phyloP scores from a whole-genome alignment of 2,797 vertebrate genomes.

The Thamnophis elegans region DNA sequence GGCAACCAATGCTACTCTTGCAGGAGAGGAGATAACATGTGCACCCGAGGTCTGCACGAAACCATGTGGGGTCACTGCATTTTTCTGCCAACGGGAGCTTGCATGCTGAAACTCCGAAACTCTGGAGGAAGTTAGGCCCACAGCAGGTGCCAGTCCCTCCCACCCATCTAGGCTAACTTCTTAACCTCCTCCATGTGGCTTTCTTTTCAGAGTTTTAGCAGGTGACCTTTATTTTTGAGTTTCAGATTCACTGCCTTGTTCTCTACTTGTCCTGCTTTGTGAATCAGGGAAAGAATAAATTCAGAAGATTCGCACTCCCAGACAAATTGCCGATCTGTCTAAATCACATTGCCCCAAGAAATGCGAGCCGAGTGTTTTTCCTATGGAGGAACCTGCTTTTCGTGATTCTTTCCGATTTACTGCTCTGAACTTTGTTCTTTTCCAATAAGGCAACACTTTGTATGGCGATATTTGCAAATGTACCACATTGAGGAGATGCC shows the following conservation, averaged over 20 bases:
- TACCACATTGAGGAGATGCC: not conserved
- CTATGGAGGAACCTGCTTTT: not conserved
- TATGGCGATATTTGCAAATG: not conserved
- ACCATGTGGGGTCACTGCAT: too few relatives aligned
- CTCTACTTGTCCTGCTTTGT: not conserved
- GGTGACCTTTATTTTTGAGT: not conserved
- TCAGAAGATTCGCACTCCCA: not conserved
- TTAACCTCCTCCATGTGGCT: not conserved
- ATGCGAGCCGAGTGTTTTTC: not conserved
- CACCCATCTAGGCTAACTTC: not conserved
- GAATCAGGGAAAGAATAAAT: not conserved
- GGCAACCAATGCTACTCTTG: too few relatives aligned
- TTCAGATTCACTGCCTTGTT: not conserved
- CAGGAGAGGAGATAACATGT: too few relatives aligned
- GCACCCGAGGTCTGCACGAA: too few relatives aligned
- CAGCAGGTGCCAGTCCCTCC: not conserved
- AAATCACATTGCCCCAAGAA: not conserved
- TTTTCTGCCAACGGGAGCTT: too few relatives aligned
- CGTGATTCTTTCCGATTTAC: too few relatives aligned
- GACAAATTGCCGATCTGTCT: not conserved
- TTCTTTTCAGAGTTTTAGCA: not conserved
- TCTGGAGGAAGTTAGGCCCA: not conserved
- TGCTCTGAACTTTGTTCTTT: not conserved
- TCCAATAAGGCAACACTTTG: not conserved
- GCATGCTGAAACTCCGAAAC: not conserved